These are phyloP conservation scores for Tiliacea aurago DNA, from an alignment of 2,888 invertebrate genomes.

Conservation along the genomic window DNA sequence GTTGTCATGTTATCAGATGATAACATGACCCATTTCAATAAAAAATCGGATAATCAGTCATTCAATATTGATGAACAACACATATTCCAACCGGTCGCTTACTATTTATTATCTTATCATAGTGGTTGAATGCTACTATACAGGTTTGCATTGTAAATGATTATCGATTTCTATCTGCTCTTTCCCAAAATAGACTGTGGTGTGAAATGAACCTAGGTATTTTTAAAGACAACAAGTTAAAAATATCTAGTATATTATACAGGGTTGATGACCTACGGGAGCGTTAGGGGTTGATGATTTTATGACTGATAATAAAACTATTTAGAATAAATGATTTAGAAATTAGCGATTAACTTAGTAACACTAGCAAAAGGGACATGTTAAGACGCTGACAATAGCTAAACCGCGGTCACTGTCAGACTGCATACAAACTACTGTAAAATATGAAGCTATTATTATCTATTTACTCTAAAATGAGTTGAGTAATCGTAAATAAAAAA, in stretches of 20 bases:
- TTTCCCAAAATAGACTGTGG: slow-evolving; percentile 30
- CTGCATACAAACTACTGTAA: no score
- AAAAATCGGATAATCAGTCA: no score
- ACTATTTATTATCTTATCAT: slow-evolving; percentile 14
- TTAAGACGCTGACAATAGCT: no score
- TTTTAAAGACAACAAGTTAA: slow-evolving; percentile 26
- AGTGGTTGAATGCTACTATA: slow-evolving; percentile 27
- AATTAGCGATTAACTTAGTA: background rate
- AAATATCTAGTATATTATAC: slow-evolving; percentile 6
- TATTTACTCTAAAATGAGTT: no score
- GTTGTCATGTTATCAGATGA: no score
- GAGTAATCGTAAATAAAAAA: no score
- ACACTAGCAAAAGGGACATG: no score
- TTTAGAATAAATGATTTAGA: background rate
- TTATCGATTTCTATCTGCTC: slow-evolving; percentile 37
- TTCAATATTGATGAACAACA: no score
- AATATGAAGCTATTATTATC: no score
- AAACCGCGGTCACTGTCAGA: no score
- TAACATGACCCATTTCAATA: no score
- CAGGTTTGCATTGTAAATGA: slow-evolving; percentile 46
- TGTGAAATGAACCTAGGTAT: slow-evolving; percentile 22
- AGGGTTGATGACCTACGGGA: slow-evolving; percentile 1
- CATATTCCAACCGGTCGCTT: no score
- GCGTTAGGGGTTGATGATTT: background rate
- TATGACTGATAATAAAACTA: background rate